These are phyloP conservation scores for Lomographa bimaculata DNA, from an alignment of 2,888 invertebrate species.

Conservation along the genomic window DNA sequence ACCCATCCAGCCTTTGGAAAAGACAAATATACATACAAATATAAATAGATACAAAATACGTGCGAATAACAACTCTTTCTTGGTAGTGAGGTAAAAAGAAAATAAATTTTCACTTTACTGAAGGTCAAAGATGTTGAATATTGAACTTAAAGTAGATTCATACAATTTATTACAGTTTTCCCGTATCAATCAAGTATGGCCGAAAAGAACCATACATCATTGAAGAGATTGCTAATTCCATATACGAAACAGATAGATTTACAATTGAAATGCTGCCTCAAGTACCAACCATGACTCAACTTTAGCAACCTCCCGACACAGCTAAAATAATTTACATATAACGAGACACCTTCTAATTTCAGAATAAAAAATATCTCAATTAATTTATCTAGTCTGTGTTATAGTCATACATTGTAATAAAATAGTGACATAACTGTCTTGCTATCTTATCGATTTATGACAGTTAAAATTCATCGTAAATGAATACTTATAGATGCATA, in stretches of 20 bases:
- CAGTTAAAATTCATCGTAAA: constrained; percentile 52
- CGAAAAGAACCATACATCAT: constrained; percentile 26
- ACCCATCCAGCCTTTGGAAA: too few relatives aligned
- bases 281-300: constrained; percentile 20
- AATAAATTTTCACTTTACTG: too few relatives aligned
- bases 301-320: constrained; percentile 6
- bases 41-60: too few relatives aligned
- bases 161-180: too few relatives aligned
- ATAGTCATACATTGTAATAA: constrained; percentile 31
- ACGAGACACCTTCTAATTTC: background rate
- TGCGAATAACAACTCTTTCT: too few relatives aligned
- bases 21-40: too few relatives aligned
- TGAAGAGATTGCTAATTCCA: constrained; percentile 19
- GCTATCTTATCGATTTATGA: constrained; percentile 58
- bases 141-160: too few relatives aligned
- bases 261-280: constrained; percentile 15
- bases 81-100: too few relatives aligned
- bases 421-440: constrained; percentile 44
- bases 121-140: too few relatives aligned
- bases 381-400: constrained; percentile 6
- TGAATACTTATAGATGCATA: constrained; percentile 56
- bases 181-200: too few relatives aligned
- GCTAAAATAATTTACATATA: constrained; percentile 11
- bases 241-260: too few relatives aligned
- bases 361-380: constrained; percentile 4